A percentile compares a stretch with the other conserved stretches of the same genome.
Conservation (phyloP, 1,140 invertebrate genomes). For the Philaenus spumarius region DNA sequence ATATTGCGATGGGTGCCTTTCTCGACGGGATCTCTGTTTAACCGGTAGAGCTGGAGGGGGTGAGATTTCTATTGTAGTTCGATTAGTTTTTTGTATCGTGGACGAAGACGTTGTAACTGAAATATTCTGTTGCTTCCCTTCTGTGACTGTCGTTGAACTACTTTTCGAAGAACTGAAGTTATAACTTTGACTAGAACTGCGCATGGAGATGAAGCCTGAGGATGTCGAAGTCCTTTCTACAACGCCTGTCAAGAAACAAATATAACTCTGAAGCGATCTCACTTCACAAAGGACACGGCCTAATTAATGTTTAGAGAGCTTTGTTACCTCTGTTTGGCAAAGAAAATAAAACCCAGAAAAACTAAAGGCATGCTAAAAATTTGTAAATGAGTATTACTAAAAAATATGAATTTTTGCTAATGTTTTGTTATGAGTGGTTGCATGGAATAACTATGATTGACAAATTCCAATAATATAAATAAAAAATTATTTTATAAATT, state of each 20-base stretch:
- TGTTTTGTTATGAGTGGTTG: too few relatives aligned
- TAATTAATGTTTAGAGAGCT: too few relatives aligned
- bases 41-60: slow-evolving; percentile 59
- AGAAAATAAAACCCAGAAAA: too few relatives aligned
- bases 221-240: slow-evolving; percentile 29
- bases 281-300: too few relatives aligned
- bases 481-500: too few relatives aligned
- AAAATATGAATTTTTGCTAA: too few relatives aligned
- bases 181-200: slow-evolving; percentile 54
- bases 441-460: too few relatives aligned
- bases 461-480: too few relatives aligned
- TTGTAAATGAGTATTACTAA: too few relatives aligned
- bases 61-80: not conserved
- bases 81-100: not conserved
- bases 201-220: slow-evolving; percentile 66
- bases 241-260: not conserved
- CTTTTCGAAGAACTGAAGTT: slow-evolving; percentile 13
- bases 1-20: slow-evolving; percentile 62
- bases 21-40: slow-evolving; percentile 44
- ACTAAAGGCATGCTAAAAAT: too few relatives aligned
- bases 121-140: too few relatives aligned
- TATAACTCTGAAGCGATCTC: not conserved
- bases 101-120: not conserved
- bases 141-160: not conserved
- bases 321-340: too few relatives aligned